Conservation (phyloP, 53 echinoderm and acorn worm species). For the Paracentrotus lividus region DNA sequence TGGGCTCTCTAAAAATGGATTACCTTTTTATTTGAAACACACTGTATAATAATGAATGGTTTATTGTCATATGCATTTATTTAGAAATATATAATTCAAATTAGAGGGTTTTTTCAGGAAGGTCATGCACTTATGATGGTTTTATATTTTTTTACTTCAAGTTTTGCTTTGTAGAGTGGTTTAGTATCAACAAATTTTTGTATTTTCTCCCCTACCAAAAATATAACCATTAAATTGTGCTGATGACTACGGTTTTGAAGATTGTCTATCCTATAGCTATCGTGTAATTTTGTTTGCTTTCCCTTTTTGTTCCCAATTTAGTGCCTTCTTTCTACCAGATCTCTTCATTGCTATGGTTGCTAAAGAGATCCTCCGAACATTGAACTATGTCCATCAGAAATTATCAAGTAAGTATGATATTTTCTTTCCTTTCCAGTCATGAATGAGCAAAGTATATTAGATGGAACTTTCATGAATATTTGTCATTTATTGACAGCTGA, state of each 20-base stretch:
- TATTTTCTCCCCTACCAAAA: not conserved
- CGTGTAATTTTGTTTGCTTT: not conserved
- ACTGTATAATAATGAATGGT: too few species aligned
- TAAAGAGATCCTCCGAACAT: slow-evolving; percentile 74
- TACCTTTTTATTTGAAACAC: too few species aligned
- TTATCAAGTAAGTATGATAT: slow-evolving; percentile 77
- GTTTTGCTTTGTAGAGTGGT: not conserved
- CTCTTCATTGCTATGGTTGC: slow-evolving; percentile 83
- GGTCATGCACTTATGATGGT: not conserved
- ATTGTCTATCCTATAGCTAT: too few species aligned
- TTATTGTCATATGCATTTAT: too few species aligned
- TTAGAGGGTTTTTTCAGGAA: not conserved
- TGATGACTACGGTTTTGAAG: too few species aligned
- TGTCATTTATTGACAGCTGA: too few species aligned
- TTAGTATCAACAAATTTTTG: not conserved
- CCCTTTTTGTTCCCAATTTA: slow-evolving; percentile 66
- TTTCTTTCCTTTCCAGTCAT: not conserved
- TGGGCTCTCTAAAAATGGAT: too few species aligned
- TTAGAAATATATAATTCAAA: too few species aligned
- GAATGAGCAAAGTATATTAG: too few species aligned
- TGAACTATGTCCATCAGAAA: slow-evolving; percentile 75
- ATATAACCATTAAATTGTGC: too few species aligned
- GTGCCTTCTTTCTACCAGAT: slow-evolving; percentile 76
- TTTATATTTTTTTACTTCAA: too few species aligned
- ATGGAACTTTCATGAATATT: too few species aligned